Percentiles rank a stretch among this genome's conserved stretches.
Evolutionary conservation across 2,113 vertebrate genomes (phyloP).

Genomic region (Vombatus ursinus): DNA sequence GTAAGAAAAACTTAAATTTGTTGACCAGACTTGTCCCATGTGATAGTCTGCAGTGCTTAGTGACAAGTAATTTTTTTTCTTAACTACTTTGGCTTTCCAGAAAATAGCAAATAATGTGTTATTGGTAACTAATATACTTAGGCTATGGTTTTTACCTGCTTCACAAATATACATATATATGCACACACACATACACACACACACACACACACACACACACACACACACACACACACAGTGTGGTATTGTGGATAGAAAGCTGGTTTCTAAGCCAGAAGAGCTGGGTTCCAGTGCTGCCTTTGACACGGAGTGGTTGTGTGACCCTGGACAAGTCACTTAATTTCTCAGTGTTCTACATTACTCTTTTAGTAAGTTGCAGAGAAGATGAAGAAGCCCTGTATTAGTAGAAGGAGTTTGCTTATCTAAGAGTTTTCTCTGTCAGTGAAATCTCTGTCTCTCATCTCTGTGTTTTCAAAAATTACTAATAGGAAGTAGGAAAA

Average conservation of each 20-base stretch:
- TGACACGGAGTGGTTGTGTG: background rate
- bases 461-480: background rate
- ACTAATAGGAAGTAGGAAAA: background rate
- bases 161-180: background rate
- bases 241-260: background rate
- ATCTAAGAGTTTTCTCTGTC: background rate
- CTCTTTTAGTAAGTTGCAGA: background rate
- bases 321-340: background rate
- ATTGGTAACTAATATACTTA: background rate
- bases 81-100: background rate
- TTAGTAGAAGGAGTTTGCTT: background rate
- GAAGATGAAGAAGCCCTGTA: background rate
- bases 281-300: background rate
- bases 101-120: background rate
- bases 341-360: background rate
- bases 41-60: conserved; percentile 10
- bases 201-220: too few species aligned
- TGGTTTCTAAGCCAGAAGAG: background rate
- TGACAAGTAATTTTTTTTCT: background rate
- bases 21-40: fast-evolving
- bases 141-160: background rate
- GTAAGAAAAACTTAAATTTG: background rate
- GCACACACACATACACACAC: too few species aligned
- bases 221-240: background rate
- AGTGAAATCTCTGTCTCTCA: background rate